Percentiles rank a stretch among this genome's conserved stretches.
Evolutionary conservation across 1,140 invertebrate genomes (phyloP).

Genomic region (Drosophila leontia): DNA sequence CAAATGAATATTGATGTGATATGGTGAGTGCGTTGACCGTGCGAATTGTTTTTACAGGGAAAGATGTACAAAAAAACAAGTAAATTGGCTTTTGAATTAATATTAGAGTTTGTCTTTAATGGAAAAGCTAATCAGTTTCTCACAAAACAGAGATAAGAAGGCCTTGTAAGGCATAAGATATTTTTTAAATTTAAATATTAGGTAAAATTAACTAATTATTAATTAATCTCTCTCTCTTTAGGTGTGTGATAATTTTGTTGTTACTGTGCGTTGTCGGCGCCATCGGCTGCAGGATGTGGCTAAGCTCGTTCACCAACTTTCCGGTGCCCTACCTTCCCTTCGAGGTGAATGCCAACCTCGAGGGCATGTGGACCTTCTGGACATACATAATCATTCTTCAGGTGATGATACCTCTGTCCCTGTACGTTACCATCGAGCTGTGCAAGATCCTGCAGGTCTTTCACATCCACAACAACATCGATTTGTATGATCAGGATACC

Average conservation of each 20-base stretch:
- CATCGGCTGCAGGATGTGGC: constrained; percentile 94
- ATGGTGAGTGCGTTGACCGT: constrained; percentile 86
- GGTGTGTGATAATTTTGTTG: constrained; percentile 95
- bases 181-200: not conserved
- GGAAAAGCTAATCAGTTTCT: not conserved
- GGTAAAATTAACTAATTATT: not conserved
- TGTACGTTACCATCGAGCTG: constrained; percentile 99
- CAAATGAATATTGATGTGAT: constrained; percentile 98
- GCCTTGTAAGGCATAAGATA: not conserved
- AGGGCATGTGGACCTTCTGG: constrained; percentile 96
- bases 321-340: constrained; percentile 88
- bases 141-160: not conserved
- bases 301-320: constrained; percentile 86
- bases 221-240: constrained; percentile 11
- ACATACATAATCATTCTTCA: constrained; percentile 98
- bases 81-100: not conserved
- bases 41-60: constrained; percentile 2
- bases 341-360: constrained; percentile 87
- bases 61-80: not conserved
- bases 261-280: constrained; percentile 96
- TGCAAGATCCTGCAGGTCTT: constrained; percentile 98
- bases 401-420: constrained; percentile 98
- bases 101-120: not conserved
- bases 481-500: constrained; percentile 93
- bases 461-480: constrained; percentile 96